A percentile compares a stretch with the other conserved stretches of the same genome.
Evolutionary conservation across 2,797 vertebrate genomes (phyloP).

Genomic region (Acipenser oxyrinchus): DNA sequence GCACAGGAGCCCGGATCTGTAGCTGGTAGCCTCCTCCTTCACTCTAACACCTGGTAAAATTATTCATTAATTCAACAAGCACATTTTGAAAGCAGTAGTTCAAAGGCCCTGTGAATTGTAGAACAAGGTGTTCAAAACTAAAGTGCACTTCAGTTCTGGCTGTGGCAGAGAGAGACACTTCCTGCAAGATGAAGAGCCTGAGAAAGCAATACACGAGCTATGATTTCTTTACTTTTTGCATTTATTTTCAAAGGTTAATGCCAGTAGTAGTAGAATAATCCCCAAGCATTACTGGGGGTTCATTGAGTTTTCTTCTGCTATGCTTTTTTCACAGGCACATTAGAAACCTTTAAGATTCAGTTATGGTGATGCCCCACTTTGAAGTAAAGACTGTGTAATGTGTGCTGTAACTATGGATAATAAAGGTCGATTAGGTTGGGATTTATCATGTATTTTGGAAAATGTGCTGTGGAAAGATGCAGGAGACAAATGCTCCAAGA

Average conservation of each 20-base stretch:
- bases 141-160: slow-evolving; percentile 64
- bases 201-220: rapidly evolving
- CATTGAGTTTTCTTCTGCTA: not conserved
- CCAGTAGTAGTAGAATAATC: slow-evolving; percentile 1
- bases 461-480: not conserved
- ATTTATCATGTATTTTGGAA: not conserved
- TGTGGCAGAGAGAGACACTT: slow-evolving; percentile 49
- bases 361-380: slow-evolving; percentile 5
- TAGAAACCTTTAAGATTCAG: slow-evolving; percentile 2
- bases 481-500: no score
- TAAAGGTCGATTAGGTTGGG: not conserved
- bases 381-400: not conserved
- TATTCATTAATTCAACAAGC: slow-evolving; percentile 77
- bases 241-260: slow-evolving; percentile 10
- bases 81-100: slow-evolving; percentile 72
- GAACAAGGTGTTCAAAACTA: slow-evolving; percentile 61
- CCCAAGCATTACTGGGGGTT: not conserved
- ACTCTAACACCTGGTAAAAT: slow-evolving; percentile 73
- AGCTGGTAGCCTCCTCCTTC: slow-evolving; percentile 40
- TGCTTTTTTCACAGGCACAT: slow-evolving; percentile 1
- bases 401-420: not conserved
- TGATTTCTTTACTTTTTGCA: slow-evolving; percentile 3
- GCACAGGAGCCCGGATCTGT: slow-evolving; percentile 27
- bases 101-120: slow-evolving; percentile 65
- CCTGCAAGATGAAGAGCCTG: slow-evolving; percentile 34